Percentiles rank a stretch among this genome's conserved stretches.
Conservation (phyloP, 1,140 invertebrate species). For the Cydia strobilella region DNA sequence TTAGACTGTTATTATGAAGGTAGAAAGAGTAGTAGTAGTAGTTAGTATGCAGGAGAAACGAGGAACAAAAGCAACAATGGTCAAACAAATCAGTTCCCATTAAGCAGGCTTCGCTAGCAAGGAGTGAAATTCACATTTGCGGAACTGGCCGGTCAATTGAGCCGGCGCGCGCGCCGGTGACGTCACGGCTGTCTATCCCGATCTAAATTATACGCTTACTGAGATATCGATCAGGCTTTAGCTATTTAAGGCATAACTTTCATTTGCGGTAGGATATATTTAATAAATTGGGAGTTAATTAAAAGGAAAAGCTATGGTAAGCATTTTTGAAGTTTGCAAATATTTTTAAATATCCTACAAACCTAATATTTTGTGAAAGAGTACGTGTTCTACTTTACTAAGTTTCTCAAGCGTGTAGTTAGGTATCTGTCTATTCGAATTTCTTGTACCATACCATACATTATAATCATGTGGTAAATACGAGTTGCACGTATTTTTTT, state of each 20-base stretch:
- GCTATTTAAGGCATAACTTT: conserved; percentile 12
- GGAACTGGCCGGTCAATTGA: conserved; percentile 8
- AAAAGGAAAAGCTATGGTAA: too few species aligned
- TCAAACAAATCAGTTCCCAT: not conserved
- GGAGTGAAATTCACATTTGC: conserved; percentile 17
- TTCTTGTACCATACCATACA: too few species aligned
- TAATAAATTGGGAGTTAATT: too few species aligned
- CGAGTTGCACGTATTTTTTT: not conserved
- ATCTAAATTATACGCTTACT: conserved; percentile 14
- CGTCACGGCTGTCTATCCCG: conserved; percentile 21
- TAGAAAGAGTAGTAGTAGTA: too few species aligned
- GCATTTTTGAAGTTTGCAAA: too few species aligned
- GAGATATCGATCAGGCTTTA: conserved; percentile 11
- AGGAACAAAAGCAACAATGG: not conserved
- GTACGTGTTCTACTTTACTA: too few species aligned
- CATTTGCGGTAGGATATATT: not conserved
- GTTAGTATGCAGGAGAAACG: not conserved
- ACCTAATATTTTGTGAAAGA: too few species aligned
- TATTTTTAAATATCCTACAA: too few species aligned
- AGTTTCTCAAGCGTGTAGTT: too few species aligned
- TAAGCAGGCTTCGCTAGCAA: not conserved
- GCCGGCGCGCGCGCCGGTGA: not conserved
- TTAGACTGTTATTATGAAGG: too few species aligned
- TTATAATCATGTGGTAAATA: too few species aligned
- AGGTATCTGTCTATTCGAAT: too few species aligned